Evolutionary conservation across 37 sponge, comb jelly and placozoan species (phyloP).

Genomic region (Halichondria panicea): DNA sequence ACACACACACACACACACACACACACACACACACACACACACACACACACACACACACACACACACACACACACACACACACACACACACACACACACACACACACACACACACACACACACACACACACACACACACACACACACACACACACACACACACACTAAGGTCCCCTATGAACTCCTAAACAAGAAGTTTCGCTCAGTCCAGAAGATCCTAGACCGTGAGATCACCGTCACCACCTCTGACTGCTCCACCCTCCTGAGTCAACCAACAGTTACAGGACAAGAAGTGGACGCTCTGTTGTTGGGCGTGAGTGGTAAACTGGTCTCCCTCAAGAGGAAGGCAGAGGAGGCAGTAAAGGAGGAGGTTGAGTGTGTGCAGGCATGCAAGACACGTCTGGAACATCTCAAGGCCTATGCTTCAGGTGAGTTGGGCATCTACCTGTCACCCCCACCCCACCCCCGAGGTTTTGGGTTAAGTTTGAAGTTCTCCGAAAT

Average conservation of each 20-base stretch:
- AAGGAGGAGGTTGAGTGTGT: conserved; percentile 60
- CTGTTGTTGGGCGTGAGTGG: conserved; percentile 42
- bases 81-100: background rate
- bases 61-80: background rate
- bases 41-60: background rate
- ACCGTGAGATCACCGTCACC: conserved; percentile 81
- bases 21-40: background rate
- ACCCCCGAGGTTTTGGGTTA: no score
- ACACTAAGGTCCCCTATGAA: conserved; percentile 91
- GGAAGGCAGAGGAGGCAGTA: conserved; percentile 65
- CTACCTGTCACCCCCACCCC: no score
- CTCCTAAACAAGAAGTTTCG: conserved; percentile 95
- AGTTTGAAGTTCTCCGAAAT: no score
- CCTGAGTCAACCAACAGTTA: background rate
- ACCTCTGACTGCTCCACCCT: conserved; percentile 34
- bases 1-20: background rate
- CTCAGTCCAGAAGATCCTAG: conserved; percentile 80
- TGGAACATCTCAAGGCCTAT: conserved; percentile 66
- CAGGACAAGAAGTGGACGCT: conserved; percentile 34
- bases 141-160: background rate
- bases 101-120: background rate
- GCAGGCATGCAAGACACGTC: conserved; percentile 36
- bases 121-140: background rate
- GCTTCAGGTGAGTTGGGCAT: conserved; percentile 48
- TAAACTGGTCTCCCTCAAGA: conserved; percentile 55